Evolutionary conservation across 2,113 vertebrate genomes (phyloP).

Genomic region (Oriolus oriolus): DNA sequence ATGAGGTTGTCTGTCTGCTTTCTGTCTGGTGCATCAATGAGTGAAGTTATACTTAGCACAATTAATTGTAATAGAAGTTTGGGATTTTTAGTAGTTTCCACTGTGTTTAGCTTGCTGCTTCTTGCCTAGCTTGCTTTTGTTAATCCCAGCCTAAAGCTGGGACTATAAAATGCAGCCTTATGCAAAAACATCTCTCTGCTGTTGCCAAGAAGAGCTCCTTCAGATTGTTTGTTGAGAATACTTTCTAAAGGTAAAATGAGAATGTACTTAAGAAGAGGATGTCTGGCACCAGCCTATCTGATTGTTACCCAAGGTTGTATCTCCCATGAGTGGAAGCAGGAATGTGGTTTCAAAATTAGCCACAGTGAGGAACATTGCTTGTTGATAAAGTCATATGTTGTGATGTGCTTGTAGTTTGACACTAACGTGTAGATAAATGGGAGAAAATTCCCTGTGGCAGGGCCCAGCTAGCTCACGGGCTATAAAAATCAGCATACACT

Average conservation of each 20-base stretch:
- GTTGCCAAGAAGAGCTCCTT: background rate
- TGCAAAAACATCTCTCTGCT: background rate
- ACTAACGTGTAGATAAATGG: background rate
- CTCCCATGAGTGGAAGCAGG: constrained; percentile 23
- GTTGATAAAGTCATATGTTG: constrained; percentile 30
- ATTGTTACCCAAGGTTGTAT: constrained; percentile 17
- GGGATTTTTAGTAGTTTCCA: background rate
- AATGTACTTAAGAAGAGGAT: background rate
- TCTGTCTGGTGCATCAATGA: constrained; percentile 18
- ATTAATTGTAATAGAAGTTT: background rate
- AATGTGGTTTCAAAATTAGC: constrained; percentile 43
- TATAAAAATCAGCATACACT: background rate
- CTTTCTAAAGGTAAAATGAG: constrained; percentile 49
- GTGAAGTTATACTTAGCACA: background rate
- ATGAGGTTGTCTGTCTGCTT: constrained; percentile 2
- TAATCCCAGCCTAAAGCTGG: background rate
- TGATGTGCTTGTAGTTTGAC: constrained; percentile 17
- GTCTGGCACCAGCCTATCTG: constrained; percentile 35
- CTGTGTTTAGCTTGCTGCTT: background rate
- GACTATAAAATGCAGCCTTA: background rate
- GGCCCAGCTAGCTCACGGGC: background rate
- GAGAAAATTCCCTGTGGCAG: background rate
- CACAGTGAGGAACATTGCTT: background rate
- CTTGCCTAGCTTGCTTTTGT: background rate
- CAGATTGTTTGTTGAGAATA: constrained; percentile 32